Evolutionary conservation across 2,113 vertebrate species (phyloP), one percentile per base, ranked within the genome.

Genomic region (Taxidea taxus): DNA sequence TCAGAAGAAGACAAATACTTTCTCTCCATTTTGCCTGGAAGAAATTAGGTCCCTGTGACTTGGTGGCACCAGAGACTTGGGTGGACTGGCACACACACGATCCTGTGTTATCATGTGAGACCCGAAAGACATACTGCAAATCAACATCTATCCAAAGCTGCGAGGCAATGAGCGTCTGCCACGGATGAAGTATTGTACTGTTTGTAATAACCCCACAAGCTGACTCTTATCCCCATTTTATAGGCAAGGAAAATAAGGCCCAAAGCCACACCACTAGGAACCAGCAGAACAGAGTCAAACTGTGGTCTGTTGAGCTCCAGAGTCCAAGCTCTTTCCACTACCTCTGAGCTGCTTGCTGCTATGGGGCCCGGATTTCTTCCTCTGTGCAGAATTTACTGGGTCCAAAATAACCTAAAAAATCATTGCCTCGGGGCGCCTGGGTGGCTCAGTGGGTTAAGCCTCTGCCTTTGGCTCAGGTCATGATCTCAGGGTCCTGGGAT

Each of bases 331-430:
- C 29, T 90, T 82, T 37, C 83, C 2, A 25, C 25, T 74, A 56
- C 39, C 4, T 0, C 23, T 2, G 4, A n/a, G 4, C 37, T 47
- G 10, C 39, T 23, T 31, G 4, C 39, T 18, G 3, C 44, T 70
- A 75, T 9, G 70, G 44, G 23, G 44, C 11, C 39, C 54, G 0
- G 39, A 64, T 25, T 14, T 85, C 80, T 25, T 87, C 34, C 7
- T 49, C 37, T 31, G 15, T 51, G 74, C 74, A 92, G 60, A 94
- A 94, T n/a, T 66, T 60, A 60, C 62, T 60, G 80, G 34, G 34
- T 56, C 16, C 84, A 34, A 58, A 54, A 49, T 20, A 66, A 92
- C 68, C 89, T 39, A 75, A 91, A 92, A 96, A n/a, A n/a, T n/a
- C n/a, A n/a, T n/a, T n/a, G n/a, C n/a, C n/a, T n/a, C n/a, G n/a